Evolutionary conservation across 1,140 invertebrate species (phyloP).

Genomic region (Penaeus chinensis): DNA sequence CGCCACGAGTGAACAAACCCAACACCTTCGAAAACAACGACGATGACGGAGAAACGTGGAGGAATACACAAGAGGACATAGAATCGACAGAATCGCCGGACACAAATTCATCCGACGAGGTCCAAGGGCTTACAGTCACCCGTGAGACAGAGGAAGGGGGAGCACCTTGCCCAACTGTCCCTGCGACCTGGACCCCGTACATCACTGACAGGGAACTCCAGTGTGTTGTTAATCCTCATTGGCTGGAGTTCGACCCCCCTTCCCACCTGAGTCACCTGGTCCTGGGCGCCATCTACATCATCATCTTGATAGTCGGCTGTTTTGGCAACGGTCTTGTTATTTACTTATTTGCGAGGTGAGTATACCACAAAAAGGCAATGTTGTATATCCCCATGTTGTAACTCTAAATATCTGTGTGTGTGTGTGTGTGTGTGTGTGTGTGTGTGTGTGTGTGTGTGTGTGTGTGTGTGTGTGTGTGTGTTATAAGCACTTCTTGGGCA

Average conservation of each 20-base stretch:
- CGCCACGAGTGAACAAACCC: too few relatives aligned
- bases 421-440: neutral
- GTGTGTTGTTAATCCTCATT: constrained; percentile 81
- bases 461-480: too few relatives aligned
- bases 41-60: too few relatives aligned
- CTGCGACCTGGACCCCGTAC: constrained; percentile 68
- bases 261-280: constrained; percentile 84
- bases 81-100: too few relatives aligned
- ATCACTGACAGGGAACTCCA: constrained; percentile 81
- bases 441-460: too few relatives aligned
- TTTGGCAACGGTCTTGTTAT: constrained; percentile 90
- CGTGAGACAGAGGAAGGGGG: constrained; percentile 71
- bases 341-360: constrained; percentile 78
- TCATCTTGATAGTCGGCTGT: constrained; percentile 82
- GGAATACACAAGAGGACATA: too few relatives aligned
- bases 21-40: too few relatives aligned
- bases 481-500: too few relatives aligned
- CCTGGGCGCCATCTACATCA: constrained; percentile 82
- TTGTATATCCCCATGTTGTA: too few relatives aligned
- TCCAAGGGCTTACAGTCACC: neutral
- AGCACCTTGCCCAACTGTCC: neutral
- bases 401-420: neutral
- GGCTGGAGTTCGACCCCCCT: constrained; percentile 82
- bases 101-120: too few relatives aligned
- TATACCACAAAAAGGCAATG: neutral